These are phyloP conservation scores for Rugalucina vietnamica DNA, from an alignment of 2,888 invertebrate genomes.

Conservation along the genomic window DNA sequence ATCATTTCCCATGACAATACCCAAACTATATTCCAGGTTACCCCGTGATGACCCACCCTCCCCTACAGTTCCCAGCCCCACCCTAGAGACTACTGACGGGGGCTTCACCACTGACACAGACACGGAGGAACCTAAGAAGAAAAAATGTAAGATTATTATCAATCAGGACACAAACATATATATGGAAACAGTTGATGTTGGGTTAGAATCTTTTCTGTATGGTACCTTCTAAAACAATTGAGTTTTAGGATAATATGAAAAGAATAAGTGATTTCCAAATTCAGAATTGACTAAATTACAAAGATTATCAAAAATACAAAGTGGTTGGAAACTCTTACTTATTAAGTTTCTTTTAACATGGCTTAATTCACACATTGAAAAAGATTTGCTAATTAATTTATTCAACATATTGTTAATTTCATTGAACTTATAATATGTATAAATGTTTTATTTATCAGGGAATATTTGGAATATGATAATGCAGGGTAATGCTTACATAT, in stretches of 20 bases:
- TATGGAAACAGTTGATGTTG: too few relatives aligned
- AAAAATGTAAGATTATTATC: slow-evolving; percentile 56
- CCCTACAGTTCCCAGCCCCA: not conserved
- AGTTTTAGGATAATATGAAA: too few relatives aligned
- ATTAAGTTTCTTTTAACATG: too few relatives aligned
- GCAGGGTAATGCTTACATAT: not conserved
- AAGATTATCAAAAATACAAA: too few relatives aligned
- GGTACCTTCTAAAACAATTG: too few relatives aligned
- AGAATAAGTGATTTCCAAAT: too few relatives aligned
- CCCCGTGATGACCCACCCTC: not conserved
- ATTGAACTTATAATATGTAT: not conserved
- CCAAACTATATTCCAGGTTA: not conserved
- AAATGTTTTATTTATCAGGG: not conserved
- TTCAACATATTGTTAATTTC: too few relatives aligned
- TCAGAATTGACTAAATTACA: too few relatives aligned
- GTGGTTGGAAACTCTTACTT: too few relatives aligned
- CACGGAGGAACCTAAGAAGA: slow-evolving; percentile 40
- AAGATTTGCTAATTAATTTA: too few relatives aligned
- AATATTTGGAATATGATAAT: not conserved
- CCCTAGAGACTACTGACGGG: slow-evolving; percentile 38
- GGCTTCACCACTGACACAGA: slow-evolving; percentile 57
- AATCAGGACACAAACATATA: not conserved
- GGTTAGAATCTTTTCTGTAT: too few relatives aligned
- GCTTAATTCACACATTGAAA: too few relatives aligned
- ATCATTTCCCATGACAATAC: not conserved